Evolutionary conservation across 2,888 invertebrate species (phyloP), one percentile per base, ranked within the genome.

Genomic region (Kryphioiulus occultus): DNA sequence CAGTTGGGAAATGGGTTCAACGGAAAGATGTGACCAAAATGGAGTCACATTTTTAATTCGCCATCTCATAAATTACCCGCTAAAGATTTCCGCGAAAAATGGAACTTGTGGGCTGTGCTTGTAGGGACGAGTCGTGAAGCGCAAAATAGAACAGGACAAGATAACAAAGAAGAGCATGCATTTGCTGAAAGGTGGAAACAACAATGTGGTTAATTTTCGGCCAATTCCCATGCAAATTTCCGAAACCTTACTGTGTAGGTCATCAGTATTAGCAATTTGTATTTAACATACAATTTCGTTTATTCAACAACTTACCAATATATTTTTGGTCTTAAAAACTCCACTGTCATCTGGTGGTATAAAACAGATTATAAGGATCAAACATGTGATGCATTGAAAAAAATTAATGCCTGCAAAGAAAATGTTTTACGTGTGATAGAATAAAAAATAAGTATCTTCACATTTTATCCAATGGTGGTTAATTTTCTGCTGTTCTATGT

Each of bases 71-170:
- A 59, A 59, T 59, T 59, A 22, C 59, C 59, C 4, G 22, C 59
- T 59, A 59, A 59, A 59, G 59, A 59, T 59, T 59, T 59, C 59
- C 59, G 59, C 59, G 59, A 59, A 59, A 59, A 59, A 59, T 59
- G n/a, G n/a, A 59, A 59, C 59, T 22, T 22, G n/a, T 59, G 59
- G 59, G 59, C 22, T 59, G 59, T 59, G 59, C 59, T 59, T 59
- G n/a, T 59, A 59, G n/a, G 59, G 22, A 22, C 59, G 5, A 0
- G 59, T 59, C 22, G 59, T 59, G 59, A 59, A 22, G 17, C 3
- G n/a, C 17, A 59, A 59, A 59, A 59, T 59, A 59, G 59, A 59
- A 59, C 59, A 22, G 59, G 59, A 17, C 22, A 59, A 59, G 22
- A 59, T 5, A 59, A 47, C 47, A 47, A 47, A 47, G 47, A 59